Percentiles rank a stretch among this genome's conserved stretches.
Conservation (phyloP, 2,797 vertebrate genomes). For the Zenarchopterus dispar region DNA sequence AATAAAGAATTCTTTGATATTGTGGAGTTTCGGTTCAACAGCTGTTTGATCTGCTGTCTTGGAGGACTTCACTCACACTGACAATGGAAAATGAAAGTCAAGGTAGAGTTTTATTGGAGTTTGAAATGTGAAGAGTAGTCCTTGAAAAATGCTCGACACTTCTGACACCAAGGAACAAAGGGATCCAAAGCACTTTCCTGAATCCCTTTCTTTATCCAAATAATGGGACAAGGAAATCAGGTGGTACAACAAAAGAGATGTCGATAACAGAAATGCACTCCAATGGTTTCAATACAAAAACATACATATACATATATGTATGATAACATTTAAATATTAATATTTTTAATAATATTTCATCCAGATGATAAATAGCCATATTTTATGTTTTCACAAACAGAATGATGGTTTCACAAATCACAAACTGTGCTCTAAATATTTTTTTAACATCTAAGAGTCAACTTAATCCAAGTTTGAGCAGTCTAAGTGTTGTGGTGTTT, state of each 20-base stretch:
- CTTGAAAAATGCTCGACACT: slow-evolving; percentile 52
- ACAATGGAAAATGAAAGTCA: slow-evolving; percentile 54
- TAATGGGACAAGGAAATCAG: slow-evolving; percentile 1
- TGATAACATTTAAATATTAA: too few species aligned
- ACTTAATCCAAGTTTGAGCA: too few species aligned
- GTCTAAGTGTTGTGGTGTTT: too few species aligned
- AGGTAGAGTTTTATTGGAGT: slow-evolving; percentile 28
- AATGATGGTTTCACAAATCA: too few species aligned
- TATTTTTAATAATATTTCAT: too few species aligned
- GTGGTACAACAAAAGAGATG: slow-evolving; percentile 24
- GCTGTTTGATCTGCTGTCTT: slow-evolving; percentile 56
- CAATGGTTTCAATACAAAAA: too few species aligned
- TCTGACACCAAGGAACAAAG: slow-evolving; percentile 38
- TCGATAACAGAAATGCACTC: neutral
- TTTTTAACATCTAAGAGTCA: too few species aligned
- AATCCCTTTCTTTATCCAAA: slow-evolving; percentile 34
- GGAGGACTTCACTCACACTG: slow-evolving; percentile 43
- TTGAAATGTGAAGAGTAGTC: slow-evolving; percentile 43
- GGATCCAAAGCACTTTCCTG: slow-evolving; percentile 28
- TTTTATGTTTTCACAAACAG: too few species aligned
- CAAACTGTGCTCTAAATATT: too few species aligned
- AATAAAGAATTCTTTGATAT: slow-evolving; percentile 51
- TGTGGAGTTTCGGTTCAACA: slow-evolving; percentile 45
- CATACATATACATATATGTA: too few species aligned
- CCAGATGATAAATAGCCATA: too few species aligned